A percentile compares a stretch with the other conserved stretches of the same genome.
Conservation (phyloP, 2,797 vertebrate genomes). For the Trachops cirrhosus region DNA sequence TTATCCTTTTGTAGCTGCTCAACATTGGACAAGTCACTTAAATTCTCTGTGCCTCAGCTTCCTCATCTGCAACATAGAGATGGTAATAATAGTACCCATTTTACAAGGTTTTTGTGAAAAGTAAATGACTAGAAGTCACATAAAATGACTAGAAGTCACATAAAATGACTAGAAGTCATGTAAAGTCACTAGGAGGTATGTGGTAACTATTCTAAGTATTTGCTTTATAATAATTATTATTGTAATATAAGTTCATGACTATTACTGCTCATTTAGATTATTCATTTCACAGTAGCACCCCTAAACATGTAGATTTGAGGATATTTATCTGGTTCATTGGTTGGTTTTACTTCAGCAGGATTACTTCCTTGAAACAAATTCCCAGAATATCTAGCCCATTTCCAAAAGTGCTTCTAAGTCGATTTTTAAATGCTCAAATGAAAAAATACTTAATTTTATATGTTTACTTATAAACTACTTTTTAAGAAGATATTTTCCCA, state of each 20-base stretch:
- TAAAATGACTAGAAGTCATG: not conserved
- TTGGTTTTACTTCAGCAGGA: not conserved
- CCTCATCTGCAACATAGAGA: not conserved
- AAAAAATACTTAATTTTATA: conserved; percentile 20
- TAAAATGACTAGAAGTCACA: too few species aligned
- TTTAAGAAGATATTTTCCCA: conserved; percentile 38
- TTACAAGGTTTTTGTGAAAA: not conserved
- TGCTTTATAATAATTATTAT: not conserved
- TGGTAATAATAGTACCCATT: not conserved
- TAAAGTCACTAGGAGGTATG: not conserved
- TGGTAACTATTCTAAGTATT: not conserved
- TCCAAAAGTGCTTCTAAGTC: not conserved
- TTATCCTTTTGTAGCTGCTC: not conserved
- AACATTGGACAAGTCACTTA: not conserved
- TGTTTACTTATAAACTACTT: not conserved
- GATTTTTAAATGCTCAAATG: not conserved
- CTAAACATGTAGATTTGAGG: not conserved
- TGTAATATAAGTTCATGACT: not conserved
- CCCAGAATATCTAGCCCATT: not conserved
- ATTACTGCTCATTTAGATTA: not conserved
- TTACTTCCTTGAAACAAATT: not conserved
- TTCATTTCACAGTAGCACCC: not conserved
- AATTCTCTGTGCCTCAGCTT: not conserved
- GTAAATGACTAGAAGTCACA: not conserved
- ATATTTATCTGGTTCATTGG: not conserved